phyloP scores from a whole-genome alignment of 2,797 vertebrate species.

The Lophius americanus region DNA sequence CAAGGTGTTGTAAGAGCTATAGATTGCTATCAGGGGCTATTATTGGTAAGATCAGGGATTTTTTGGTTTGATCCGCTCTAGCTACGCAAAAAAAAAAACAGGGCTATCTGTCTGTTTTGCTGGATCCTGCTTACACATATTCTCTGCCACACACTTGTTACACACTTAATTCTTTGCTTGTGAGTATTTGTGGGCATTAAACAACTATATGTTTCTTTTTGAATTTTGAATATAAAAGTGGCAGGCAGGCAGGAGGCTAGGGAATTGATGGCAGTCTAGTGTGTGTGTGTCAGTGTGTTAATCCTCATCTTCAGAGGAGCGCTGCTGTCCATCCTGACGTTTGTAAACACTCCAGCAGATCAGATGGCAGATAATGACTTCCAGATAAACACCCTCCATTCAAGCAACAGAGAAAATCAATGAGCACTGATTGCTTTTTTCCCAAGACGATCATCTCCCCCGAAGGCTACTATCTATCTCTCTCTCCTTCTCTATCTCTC shows the following conservation, averaged over 20 bases:
- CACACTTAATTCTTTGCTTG: constrained; percentile 16
- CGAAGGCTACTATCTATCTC: constrained; percentile 70
- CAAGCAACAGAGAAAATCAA: constrained; percentile 82
- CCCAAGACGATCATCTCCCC: constrained; percentile 77
- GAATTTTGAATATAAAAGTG: constrained; percentile 65
- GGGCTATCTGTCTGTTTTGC: constrained; percentile 75
- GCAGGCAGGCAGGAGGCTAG: constrained; percentile 40
- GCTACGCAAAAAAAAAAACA: constrained; percentile 53
- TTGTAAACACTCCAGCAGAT: constrained; percentile 80
- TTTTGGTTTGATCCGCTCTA: constrained; percentile 62
- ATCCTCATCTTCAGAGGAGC: constrained; percentile 76
- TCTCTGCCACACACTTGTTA: constrained; percentile 53
- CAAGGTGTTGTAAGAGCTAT: constrained; percentile 76
- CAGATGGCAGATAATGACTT: constrained; percentile 81
- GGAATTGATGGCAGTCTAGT: constrained; percentile 35
- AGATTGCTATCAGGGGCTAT: constrained; percentile 79
- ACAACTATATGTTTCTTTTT: constrained; percentile 60
- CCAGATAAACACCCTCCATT: constrained; percentile 81
- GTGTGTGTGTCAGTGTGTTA: constrained; percentile 57
- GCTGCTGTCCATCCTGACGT: constrained; percentile 72
- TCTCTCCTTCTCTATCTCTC: constrained; percentile 55
- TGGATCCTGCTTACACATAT: constrained; percentile 71
- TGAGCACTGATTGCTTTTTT: constrained; percentile 84
- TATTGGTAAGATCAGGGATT: constrained; percentile 83
- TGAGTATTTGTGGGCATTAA: constrained; percentile 46